phyloP scores from a whole-genome alignment of 2,888 invertebrate genomes.

The Drosophila sordidapex region DNA sequence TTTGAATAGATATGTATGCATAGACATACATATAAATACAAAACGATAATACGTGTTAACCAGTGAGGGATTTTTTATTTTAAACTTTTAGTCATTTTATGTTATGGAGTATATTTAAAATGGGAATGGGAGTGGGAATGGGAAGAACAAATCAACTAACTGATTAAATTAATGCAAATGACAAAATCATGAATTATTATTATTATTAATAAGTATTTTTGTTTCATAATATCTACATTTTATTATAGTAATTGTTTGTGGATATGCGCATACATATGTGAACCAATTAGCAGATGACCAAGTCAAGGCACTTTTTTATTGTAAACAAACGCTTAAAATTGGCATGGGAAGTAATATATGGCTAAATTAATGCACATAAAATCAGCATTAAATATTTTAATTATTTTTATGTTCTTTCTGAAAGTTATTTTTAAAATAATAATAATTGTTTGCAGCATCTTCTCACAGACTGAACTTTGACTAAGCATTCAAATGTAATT shows the following conservation, averaged over 20 bases:
- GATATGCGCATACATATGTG: background rate
- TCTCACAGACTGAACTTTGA: background rate
- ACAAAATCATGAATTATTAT: background rate
- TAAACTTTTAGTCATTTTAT: background rate
- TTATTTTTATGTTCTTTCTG: background rate
- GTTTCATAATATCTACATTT: background rate
- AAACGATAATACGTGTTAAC: slow-evolving; percentile 2
- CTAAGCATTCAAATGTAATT: background rate
- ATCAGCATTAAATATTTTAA: background rate
- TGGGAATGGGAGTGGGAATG: background rate
- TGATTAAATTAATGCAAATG: background rate
- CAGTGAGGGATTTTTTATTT: slow-evolving; percentile 31
- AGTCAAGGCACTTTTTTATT: slow-evolving; percentile 30
- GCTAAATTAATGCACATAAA: background rate
- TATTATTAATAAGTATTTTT: background rate
- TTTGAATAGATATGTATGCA: background rate
- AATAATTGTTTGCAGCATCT: background rate
- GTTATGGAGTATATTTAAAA: background rate
- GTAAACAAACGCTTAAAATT: background rate
- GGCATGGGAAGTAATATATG: slow-evolving; percentile 1
- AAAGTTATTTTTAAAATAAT: background rate
- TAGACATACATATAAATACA: background rate
- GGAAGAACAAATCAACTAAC: background rate
- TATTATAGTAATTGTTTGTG: background rate
- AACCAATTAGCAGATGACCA: slow-evolving; percentile 9